These are phyloP conservation scores for Aphaenogaster floridana DNA, from an alignment of 1,140 invertebrate species.

Conservation along the genomic window DNA sequence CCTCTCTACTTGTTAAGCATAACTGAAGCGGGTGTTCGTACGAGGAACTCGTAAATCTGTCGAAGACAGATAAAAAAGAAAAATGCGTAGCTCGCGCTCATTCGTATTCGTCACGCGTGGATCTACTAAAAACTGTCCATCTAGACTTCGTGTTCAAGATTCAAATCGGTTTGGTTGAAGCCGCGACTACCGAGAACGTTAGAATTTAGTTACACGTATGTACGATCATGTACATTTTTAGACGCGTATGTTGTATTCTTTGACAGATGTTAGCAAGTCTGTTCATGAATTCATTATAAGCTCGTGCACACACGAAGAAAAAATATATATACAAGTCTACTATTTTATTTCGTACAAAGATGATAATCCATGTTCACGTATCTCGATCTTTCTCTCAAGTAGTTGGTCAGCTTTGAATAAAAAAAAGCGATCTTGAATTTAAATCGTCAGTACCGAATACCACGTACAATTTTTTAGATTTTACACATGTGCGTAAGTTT, in stretches of 20 bases:
- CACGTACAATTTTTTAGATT: neutral
- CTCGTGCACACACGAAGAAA: neutral
- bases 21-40: neutral
- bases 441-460: neutral
- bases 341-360: constrained; percentile 10
- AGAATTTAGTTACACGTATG: constrained; percentile 71
- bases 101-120: constrained; percentile 60
- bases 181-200: constrained; percentile 63
- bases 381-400: constrained; percentile 6
- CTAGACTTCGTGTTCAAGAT: constrained; percentile 63
- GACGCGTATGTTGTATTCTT: neutral
- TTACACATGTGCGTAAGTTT: neutral
- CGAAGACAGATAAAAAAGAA: constrained; percentile 4
- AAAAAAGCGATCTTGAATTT: constrained; percentile 23
- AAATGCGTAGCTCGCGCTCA: constrained; percentile 31
- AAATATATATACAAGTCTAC: too few species aligned
- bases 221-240: constrained; percentile 17
- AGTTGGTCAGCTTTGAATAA: neutral
- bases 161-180: constrained; percentile 67
- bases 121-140: constrained; percentile 19
- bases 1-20: neutral
- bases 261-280: constrained; percentile 17
- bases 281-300: constrained; percentile 32
- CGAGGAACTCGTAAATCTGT: constrained; percentile 19
- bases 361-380: neutral